Evolutionary conservation across 2,888 invertebrate species (phyloP).

Genomic region (Ceramica pisi): DNA sequence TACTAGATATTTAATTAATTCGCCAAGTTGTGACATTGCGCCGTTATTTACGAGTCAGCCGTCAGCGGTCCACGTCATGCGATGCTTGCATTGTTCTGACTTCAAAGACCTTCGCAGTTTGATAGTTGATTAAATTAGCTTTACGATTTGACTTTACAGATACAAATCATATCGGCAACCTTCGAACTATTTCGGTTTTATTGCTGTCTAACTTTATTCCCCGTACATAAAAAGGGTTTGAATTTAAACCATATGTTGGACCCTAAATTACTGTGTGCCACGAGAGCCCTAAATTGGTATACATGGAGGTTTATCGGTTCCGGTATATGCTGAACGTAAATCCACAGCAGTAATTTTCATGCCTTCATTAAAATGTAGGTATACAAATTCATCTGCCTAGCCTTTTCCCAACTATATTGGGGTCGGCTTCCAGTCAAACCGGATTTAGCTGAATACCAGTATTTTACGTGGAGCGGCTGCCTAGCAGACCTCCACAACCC

Average conservation of each 20-base stretch:
- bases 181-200: constrained; percentile 31
- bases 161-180: constrained; percentile 23
- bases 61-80: constrained; percentile 49
- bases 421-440: no score
- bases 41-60: constrained; percentile 53
- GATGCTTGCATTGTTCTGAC: constrained; percentile 42
- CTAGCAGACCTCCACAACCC: no score
- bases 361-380: background rate
- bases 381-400: no score
- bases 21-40: constrained; percentile 43
- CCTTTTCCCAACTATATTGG: no score
- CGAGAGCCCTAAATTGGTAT: constrained; percentile 1
- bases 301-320: background rate
- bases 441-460: no score
- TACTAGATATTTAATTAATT: constrained; percentile 57
- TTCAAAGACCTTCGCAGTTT: constrained; percentile 42
- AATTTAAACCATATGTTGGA: constrained; percentile 20
- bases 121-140: constrained; percentile 51
- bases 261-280: constrained; percentile 17
- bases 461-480: no score
- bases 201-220: constrained; percentile 22
- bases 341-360: background rate
- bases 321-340: background rate
- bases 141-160: constrained; percentile 36
- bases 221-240: constrained; percentile 31